phyloP scores from a whole-genome alignment of 2,797 vertebrate species.

The Synaphobranchus kaupii region DNA sequence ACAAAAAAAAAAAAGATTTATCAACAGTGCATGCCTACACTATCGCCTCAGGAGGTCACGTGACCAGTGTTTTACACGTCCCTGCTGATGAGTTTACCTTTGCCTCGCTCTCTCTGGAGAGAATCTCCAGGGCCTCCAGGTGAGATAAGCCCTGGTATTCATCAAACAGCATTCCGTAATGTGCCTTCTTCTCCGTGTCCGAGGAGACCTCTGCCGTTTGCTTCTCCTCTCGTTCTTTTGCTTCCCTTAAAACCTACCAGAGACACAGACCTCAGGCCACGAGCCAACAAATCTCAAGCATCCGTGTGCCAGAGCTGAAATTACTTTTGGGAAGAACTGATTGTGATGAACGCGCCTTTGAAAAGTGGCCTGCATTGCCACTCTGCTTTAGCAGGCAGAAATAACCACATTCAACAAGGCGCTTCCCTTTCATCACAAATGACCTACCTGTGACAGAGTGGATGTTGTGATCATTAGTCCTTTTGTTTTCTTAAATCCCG shows the following conservation, averaged over 20 bases:
- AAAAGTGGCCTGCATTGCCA: slow-evolving; percentile 23
- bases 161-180: slow-evolving; percentile 97
- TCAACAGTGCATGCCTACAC: not conserved
- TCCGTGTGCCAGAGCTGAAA: not conserved
- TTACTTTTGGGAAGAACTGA: not conserved
- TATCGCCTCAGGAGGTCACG: not conserved
- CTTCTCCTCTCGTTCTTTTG: slow-evolving; percentile 90
- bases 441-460: slow-evolving; percentile 88
- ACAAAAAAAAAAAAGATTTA: not conserved
- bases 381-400: slow-evolving; percentile 28
- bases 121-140: slow-evolving; percentile 95
- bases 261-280: not conserved
- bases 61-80: not conserved
- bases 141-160: slow-evolving; percentile 96
- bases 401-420: not conserved
- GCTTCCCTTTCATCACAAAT: not conserved
- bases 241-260: slow-evolving; percentile 88
- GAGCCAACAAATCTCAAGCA: not conserved
- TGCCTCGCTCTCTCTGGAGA: slow-evolving; percentile 90
- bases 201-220: slow-evolving; percentile 72
- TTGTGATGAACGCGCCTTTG: not conserved
- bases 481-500: slow-evolving; percentile 95
- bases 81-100: slow-evolving; percentile 75
- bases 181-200: slow-evolving; percentile 82
- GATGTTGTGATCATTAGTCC: slow-evolving; percentile 85